Evolutionary conservation across 1,140 invertebrate genomes (phyloP).

Genomic region (Nebria ingens): DNA sequence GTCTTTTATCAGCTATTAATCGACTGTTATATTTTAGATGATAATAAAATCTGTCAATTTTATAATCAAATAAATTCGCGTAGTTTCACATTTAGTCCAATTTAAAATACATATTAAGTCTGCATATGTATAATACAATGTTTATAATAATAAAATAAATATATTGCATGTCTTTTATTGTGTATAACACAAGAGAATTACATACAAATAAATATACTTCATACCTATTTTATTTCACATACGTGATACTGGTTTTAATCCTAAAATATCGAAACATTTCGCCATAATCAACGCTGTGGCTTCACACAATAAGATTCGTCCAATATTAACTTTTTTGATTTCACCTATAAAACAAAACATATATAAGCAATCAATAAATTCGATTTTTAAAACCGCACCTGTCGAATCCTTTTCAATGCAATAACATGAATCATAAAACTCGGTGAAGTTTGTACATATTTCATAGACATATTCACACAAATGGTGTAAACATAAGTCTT

Average conservation of each 20-base stretch:
- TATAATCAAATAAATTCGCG: no score
- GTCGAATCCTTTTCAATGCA: constrained; percentile 85
- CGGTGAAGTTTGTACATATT: constrained; percentile 81
- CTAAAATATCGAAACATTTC: constrained; percentile 81
- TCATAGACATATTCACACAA: constrained; percentile 96
- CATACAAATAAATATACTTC: no score
- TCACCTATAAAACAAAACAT: constrained; percentile 40
- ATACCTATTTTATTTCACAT: no score
- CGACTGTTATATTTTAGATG: no score
- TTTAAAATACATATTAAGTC: no score
- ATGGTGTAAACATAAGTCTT: constrained; percentile 78
- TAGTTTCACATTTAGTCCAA: no score
- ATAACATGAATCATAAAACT: constrained; percentile 98
- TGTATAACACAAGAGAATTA: no score
- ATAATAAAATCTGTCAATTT: no score
- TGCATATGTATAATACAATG: no score
- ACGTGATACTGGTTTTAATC: constrained; percentile 79
- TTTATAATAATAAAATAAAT: no score
- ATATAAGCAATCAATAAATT: background rate
- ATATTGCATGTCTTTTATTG: no score
- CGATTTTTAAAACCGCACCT: constrained; percentile 23
- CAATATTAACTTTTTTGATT: constrained; percentile 75
- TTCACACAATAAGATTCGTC: constrained; percentile 85
- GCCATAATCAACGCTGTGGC: constrained; percentile 81
- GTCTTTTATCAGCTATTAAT: no score